A percentile compares a stretch with the other conserved stretches of the same genome.
phyloP scores from a whole-genome alignment of 2,113 vertebrate species.

The Delphinus delphis region DNA sequence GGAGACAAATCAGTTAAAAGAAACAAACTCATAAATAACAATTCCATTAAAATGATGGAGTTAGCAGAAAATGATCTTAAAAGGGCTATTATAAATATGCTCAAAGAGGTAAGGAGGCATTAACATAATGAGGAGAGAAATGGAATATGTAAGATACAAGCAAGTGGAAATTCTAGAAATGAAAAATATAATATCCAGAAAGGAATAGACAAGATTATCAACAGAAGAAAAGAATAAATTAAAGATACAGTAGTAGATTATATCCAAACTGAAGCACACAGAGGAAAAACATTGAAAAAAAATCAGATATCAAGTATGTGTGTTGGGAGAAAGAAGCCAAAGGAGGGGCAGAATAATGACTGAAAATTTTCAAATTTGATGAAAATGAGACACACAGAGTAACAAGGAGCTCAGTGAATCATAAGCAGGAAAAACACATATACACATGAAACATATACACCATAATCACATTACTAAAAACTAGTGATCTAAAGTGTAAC shows the following conservation, averaged over 20 bases:
- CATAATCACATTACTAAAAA: background rate
- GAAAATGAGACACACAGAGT: background rate
- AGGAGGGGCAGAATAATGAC: background rate
- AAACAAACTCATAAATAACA: background rate
- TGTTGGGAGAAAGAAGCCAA: background rate
- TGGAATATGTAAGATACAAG: background rate
- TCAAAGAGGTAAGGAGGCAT: background rate
- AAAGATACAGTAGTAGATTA: background rate
- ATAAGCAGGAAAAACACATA: background rate
- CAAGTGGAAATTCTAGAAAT: background rate
- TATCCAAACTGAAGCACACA: background rate
- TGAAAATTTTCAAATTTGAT: background rate
- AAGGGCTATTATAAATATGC: background rate
- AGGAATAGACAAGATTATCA: background rate
- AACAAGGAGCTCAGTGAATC: background rate
- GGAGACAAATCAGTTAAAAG: background rate
- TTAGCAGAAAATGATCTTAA: background rate
- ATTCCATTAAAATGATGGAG: background rate
- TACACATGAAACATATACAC: background rate
- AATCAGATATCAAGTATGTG: background rate
- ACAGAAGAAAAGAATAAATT: slow-evolving; percentile 5
- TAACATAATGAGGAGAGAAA: background rate
- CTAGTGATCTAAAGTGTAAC: background rate
- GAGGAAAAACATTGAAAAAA: background rate
- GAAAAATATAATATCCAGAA: background rate